phyloP scores from a whole-genome alignment of 2,888 invertebrate genomes.

The Xestia rhomboidea region DNA sequence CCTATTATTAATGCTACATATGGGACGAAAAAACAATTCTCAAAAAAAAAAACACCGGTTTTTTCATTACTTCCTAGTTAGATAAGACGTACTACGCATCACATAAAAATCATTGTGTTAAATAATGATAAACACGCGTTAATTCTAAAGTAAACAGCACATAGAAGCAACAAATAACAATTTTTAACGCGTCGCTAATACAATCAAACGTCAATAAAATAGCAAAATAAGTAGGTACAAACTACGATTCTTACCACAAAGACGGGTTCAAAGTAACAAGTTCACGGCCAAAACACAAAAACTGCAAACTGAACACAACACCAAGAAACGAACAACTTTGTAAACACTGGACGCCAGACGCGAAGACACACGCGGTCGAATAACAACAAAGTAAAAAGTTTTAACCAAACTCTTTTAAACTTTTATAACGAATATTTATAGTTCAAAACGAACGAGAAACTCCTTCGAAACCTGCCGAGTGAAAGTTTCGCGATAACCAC shows the following conservation, averaged over 20 bases:
- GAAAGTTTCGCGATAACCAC: slow-evolving; percentile 80
- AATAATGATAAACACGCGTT: background rate
- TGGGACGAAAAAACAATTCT: background rate
- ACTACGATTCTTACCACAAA: slow-evolving; percentile 74
- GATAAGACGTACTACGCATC: slow-evolving; percentile 33
- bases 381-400: slow-evolving; percentile 42
- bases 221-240: slow-evolving; percentile 16
- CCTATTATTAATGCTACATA: too few relatives aligned
- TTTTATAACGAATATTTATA: slow-evolving; percentile 20
- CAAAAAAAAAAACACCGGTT: background rate
- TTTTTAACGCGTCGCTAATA: background rate
- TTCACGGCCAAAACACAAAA: slow-evolving; percentile 81
- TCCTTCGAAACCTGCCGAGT: slow-evolving; percentile 64
- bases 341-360: slow-evolving; percentile 82
- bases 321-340: slow-evolving; percentile 81
- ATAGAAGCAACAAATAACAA: slow-evolving; percentile 8
- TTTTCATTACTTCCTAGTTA: slow-evolving; percentile 5
- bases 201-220: slow-evolving; percentile 6
- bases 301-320: slow-evolving; percentile 77
- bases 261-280: slow-evolving; percentile 79
- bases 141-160: slow-evolving; percentile 27
- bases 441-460: slow-evolving; percentile 50
- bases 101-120: slow-evolving; percentile 14
- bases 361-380: slow-evolving; percentile 73
- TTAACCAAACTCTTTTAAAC: slow-evolving; percentile 26